Percentiles rank a stretch among this genome's conserved stretches.
Conservation (phyloP, 2,888 invertebrate species). For the Epirrita christyi region DNA sequence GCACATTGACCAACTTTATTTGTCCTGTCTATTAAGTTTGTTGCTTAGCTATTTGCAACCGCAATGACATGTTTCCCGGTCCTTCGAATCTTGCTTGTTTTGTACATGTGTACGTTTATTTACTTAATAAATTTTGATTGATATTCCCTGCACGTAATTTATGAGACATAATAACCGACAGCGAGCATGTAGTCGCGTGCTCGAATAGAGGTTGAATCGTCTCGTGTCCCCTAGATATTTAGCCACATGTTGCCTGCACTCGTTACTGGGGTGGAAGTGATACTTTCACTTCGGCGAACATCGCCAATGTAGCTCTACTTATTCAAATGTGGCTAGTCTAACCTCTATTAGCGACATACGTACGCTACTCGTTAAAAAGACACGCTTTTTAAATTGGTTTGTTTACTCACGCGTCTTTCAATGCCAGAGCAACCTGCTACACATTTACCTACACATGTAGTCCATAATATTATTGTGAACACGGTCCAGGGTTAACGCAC, state of each 20-base stretch:
- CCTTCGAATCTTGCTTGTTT: background rate
- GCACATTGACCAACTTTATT: constrained; percentile 13
- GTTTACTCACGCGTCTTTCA: constrained; percentile 64
- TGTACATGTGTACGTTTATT: background rate
- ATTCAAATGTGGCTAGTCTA: constrained; percentile 31
- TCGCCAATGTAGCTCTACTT: constrained; percentile 29
- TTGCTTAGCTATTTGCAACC: background rate
- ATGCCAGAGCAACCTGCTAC: constrained; percentile 57
- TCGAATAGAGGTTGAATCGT: constrained; percentile 38
- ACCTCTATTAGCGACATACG: constrained; percentile 33
- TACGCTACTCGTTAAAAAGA: constrained; percentile 48
- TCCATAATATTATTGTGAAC: constrained; percentile 60
- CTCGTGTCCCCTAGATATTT: constrained; percentile 44
- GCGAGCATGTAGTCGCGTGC: constrained; percentile 48
- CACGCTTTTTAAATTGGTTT: constrained; percentile 59
- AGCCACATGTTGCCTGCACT: constrained; percentile 50
- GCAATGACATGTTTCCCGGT: background rate
- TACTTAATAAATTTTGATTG: constrained; percentile 27
- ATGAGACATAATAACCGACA: constrained; percentile 33
- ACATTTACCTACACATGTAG: constrained; percentile 53
- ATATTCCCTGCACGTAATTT: constrained; percentile 29
- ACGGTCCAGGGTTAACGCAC: constrained; percentile 69
- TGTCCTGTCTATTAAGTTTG: constrained; percentile 5
- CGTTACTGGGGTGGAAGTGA: constrained; percentile 48
- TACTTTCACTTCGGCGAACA: constrained; percentile 37